Base-by-base conservation (phyloP, 2,797 vertebrate species). In the Kryptopterus vitreolus region DNA sequence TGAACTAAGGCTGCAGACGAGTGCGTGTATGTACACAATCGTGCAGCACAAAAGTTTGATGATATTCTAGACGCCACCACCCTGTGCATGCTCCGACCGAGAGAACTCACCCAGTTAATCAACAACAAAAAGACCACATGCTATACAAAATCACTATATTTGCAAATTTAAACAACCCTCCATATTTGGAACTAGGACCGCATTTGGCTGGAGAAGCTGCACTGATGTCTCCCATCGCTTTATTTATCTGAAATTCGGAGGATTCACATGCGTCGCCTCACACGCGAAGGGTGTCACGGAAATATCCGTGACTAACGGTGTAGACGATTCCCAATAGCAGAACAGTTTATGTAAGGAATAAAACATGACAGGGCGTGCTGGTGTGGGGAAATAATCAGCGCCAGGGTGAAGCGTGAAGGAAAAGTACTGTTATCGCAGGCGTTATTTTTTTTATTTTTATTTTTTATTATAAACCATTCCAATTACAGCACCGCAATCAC, bases 31-130 rank as follows among this genome's bases (percentile, higher is more conserved):
- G 33, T 33, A 35, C 63, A 38, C 61, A 76, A 48, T 24, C n/a
- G 38, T 24, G 43, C 31, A 22, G 63, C 53, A 68, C 10, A 50
- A 22, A 50, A 35, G 43, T 59, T 46, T 59, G 29, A 69, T 58
- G 63, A 79, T 70, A 26, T 50, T 29, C 66, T 16, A 26, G n/a
- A 18, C 22, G 76, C 38, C 77, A 70, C 77, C 77, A 71, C 77
- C 77, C 55, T 59, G 65, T 78, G 22, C 16, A 61, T 86, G 62
- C 75, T 75, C 63, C 83, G 50, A 75, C 13, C 43, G 31, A 61
- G 55, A 43, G 57, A 57, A 15, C 50, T 77, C 46, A 29, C 68
- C 69, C 59, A 76, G 58, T 79, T 58, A 61, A 58, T 81, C 65
- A 65, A 79, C 66, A 59, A 66, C 33, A 66, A 26, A 77, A 77